Evolutionary conservation across 2,113 vertebrate species (phyloP).

Genomic region (Anthoscopus minutus): DNA sequence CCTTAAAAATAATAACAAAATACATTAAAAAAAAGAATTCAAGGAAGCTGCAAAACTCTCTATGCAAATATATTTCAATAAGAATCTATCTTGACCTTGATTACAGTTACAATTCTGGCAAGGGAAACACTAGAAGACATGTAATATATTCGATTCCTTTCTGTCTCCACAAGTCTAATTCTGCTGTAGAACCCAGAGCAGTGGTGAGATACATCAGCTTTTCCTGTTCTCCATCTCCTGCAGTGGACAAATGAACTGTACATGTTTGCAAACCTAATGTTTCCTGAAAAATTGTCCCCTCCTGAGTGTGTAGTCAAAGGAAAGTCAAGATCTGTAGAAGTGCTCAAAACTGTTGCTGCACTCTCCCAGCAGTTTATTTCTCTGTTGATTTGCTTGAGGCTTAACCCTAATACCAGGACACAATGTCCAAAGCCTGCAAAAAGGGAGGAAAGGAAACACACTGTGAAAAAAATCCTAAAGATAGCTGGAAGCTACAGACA

Average conservation of each 20-base stretch:
- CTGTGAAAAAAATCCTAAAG: neutral
- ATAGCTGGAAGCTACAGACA: neutral
- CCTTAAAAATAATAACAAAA: neutral
- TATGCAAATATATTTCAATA: neutral
- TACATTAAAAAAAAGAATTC: neutral
- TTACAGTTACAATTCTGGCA: neutral
- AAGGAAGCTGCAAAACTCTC: neutral
- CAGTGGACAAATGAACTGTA: neutral
- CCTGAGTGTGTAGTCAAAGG: neutral
- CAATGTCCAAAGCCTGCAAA: neutral
- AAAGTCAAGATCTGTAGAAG: neutral
- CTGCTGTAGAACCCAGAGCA: neutral
- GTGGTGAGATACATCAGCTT: neutral
- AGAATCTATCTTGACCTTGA: neutral
- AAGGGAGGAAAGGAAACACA: neutral
- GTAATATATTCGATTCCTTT: neutral
- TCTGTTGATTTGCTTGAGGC: neutral
- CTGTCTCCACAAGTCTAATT: neutral
- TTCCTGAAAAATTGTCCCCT: neutral
- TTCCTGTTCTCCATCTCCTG: neutral
- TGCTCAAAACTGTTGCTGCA: neutral
- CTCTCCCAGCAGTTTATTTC: neutral
- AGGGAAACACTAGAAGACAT: neutral
- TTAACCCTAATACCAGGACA: neutral
- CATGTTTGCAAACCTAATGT: neutral